phyloP scores from a whole-genome alignment of 2,113 vertebrate genomes.

The Xenus cinereus region DNA sequence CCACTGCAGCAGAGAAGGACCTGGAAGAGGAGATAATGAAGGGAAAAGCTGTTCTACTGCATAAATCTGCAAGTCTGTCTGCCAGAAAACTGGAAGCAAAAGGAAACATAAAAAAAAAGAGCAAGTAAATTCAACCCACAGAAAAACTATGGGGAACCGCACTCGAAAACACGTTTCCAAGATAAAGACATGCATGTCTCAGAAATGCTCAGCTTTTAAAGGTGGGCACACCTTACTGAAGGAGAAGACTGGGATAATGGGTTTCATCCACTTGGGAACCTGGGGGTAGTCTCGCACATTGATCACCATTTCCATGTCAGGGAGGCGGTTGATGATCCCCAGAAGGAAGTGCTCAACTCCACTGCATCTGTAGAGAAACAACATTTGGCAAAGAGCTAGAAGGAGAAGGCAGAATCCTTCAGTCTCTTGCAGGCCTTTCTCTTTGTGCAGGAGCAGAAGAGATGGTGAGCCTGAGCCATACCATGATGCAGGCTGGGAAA shows the following conservation, averaged over 20 bases:
- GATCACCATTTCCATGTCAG: conserved; percentile 94
- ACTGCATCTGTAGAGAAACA: conserved; percentile 80
- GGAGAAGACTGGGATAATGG: conserved; percentile 88
- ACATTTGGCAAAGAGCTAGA: neutral
- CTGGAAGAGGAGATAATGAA: neutral
- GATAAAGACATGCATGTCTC: neutral
- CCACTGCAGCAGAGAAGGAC: neutral
- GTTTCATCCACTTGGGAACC: conserved; percentile 88
- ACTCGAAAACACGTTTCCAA: neutral
- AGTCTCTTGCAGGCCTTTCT: neutral
- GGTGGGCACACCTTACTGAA: conserved; percentile 90
- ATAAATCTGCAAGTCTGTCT: neutral
- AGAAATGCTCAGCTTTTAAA: neutral
- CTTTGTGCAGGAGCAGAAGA: neutral
- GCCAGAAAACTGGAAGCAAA: neutral
- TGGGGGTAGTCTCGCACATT: conserved; percentile 97
- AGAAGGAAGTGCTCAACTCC: conserved; percentile 96
- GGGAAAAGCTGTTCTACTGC: neutral
- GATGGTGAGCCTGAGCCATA: neutral
- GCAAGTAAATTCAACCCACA: neutral
- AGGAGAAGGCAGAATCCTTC: neutral
- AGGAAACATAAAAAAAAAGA: neutral
- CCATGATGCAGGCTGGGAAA: neutral
- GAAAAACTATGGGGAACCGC: neutral
- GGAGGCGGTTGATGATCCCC: conserved; percentile 82